Conservation (phyloP, 1,140 invertebrate genomes). For the Arion vulgaris region DNA sequence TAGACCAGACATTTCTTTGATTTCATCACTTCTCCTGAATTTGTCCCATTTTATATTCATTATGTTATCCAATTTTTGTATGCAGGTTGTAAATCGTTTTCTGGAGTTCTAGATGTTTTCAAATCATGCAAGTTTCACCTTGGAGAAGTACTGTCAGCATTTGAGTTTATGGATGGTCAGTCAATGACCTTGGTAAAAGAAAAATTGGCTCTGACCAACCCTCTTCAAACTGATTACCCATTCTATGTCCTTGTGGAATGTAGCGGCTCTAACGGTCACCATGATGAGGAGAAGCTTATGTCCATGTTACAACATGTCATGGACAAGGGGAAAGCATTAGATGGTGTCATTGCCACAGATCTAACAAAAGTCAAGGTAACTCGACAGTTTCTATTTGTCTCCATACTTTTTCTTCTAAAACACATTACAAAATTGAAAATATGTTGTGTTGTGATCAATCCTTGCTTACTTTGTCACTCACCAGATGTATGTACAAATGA, state of each 20-base stretch:
- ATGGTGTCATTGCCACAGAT: conserved; percentile 89
- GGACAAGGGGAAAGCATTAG: conserved; percentile 80
- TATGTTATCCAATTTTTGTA: too few species aligned
- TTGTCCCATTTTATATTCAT: too few species aligned
- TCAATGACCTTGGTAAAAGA: conserved; percentile 78
- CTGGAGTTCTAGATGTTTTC: conserved; percentile 84
- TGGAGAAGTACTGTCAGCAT: conserved; percentile 92
- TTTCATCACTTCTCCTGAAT: too few species aligned
- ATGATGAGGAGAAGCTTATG: conserved; percentile 91
- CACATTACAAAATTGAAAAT: too few species aligned
- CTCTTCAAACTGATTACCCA: conserved; percentile 75
- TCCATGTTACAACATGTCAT: conserved; percentile 84
- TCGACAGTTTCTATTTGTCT: too few species aligned
- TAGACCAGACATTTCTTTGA: too few species aligned
- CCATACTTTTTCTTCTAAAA: too few species aligned
- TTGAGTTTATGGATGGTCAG: conserved; percentile 90
- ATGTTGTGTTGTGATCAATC: too few species aligned
- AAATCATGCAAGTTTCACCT: conserved; percentile 82
- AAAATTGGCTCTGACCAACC: conserved; percentile 78
- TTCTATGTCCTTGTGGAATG: conserved; percentile 96
- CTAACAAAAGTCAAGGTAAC: conserved; percentile 83
- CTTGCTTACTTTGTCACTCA: too few species aligned
- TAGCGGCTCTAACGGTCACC: conserved; percentile 84
- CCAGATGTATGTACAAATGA: too few species aligned
- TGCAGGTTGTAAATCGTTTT: conserved; percentile 82